Percentiles rank a stretch among this genome's conserved stretches.
These are phyloP conservation scores for Dasysyrphus tricinctus DNA, from an alignment of 2,888 invertebrate species.

Conservation along the genomic window DNA sequence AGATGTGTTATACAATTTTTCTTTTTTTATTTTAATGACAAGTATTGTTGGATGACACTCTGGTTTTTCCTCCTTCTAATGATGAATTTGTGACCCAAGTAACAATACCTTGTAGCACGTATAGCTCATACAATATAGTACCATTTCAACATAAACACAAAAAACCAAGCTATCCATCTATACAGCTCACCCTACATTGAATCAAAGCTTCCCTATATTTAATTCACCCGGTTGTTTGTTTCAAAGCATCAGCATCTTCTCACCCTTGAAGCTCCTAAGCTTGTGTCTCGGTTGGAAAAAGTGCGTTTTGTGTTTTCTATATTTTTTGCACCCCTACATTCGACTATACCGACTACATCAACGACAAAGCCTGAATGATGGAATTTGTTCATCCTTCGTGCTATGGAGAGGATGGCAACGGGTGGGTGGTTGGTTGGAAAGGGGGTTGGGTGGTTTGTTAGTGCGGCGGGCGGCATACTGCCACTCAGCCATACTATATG, in stretches of 20 bases:
- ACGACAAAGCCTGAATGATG: slow-evolving; percentile 45
- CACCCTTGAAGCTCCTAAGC: slow-evolving; percentile 35
- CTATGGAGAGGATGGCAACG: background rate
- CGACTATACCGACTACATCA: background rate
- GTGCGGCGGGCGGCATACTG: slow-evolving; percentile 63
- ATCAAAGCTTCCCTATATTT: slow-evolving; percentile 20
- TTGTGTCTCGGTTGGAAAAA: slow-evolving; percentile 58
- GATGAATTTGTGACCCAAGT: slow-evolving; percentile 57
- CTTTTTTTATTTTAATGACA: slow-evolving; percentile 20
- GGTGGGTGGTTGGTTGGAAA: background rate
- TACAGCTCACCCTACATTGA: slow-evolving; percentile 4
- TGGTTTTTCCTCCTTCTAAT: slow-evolving; percentile 29
- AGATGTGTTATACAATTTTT: background rate
- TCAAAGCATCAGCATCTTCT: slow-evolving; percentile 29
- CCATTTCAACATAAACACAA: slow-evolving; percentile 28
- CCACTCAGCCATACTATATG: slow-evolving; percentile 53
- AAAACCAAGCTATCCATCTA: slow-evolving; percentile 31
- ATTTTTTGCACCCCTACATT: slow-evolving; percentile 44
- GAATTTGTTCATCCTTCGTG: slow-evolving; percentile 57
- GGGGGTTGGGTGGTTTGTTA: slow-evolving; percentile 3
- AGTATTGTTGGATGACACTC: slow-evolving; percentile 51
- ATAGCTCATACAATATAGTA: slow-evolving; percentile 27
- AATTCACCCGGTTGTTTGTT: slow-evolving; percentile 25
- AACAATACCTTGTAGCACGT: slow-evolving; percentile 54
- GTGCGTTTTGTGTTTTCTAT: slow-evolving; percentile 62